Conservation (phyloP, 2,113 vertebrate species). For the Zingel zingel region DNA sequence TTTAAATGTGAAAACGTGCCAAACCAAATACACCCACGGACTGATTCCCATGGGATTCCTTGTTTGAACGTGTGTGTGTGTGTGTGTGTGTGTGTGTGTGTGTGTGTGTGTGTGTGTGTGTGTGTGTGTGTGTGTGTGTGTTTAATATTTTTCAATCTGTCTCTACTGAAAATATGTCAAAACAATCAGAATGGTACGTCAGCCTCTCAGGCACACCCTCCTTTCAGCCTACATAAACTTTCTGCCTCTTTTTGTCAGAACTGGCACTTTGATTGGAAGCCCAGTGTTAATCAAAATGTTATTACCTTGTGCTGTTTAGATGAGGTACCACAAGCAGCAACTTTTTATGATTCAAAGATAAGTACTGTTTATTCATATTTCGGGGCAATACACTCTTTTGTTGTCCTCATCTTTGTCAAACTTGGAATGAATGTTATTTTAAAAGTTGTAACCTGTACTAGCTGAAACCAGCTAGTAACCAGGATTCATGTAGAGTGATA, state of each 20-base stretch:
- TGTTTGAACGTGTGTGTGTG: not conserved
- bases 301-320: not conserved
- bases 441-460: not conserved
- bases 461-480: not conserved
- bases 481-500: not conserved
- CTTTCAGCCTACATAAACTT: not conserved
- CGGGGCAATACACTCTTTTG: not conserved
- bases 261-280: not conserved
- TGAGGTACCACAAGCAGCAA: not conserved
- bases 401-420: not conserved
- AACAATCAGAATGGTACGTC: not conserved
- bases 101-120: constrained; percentile 7
- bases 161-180: not conserved
- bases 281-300: not conserved
- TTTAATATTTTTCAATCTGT: not conserved
- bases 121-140: constrained; percentile 7
- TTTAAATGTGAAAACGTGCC: too few relatives aligned
- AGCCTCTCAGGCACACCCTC: not conserved
- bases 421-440: not conserved
- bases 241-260: not conserved
- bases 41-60: too few relatives aligned
- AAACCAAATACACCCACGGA: too few relatives aligned
- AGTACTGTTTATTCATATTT: not conserved
- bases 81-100: not conserved
- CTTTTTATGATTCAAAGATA: too few relatives aligned